These are phyloP conservation scores for Poeciliopsis gracilis DNA, from an alignment of 2,797 vertebrate genomes.

Conservation along the genomic window DNA sequence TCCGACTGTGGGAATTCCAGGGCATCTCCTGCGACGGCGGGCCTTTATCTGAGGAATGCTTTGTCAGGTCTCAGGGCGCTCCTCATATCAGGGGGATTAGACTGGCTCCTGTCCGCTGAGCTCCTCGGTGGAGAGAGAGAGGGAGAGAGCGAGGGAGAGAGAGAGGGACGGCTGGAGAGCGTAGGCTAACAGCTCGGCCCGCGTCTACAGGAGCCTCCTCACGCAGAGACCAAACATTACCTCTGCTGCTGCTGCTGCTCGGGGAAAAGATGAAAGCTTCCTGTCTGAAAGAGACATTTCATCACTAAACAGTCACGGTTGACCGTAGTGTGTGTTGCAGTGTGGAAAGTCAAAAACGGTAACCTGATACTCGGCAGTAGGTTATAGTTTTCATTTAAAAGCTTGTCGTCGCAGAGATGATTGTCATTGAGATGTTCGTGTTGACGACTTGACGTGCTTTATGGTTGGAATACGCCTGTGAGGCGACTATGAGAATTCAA, in stretches of 20 bases:
- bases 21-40: conserved; percentile 90
- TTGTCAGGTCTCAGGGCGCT: conserved; percentile 96
- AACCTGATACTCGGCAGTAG: neutral
- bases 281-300: conserved; percentile 38
- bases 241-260: neutral
- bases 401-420: neutral
- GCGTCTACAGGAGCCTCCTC: conserved; percentile 61
- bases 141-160: conserved; percentile 54
- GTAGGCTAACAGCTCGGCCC: conserved; percentile 90
- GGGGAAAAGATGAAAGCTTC: conserved; percentile 43
- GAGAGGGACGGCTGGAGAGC: conserved; percentile 86
- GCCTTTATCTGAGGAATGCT: conserved; percentile 99
- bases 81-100: conserved; percentile 99
- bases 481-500: neutral
- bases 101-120: conserved; percentile 83
- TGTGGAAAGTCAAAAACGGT: neutral
- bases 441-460: neutral
- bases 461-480: neutral
- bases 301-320: neutral
- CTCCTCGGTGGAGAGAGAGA: conserved; percentile 63
- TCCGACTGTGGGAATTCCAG: conserved; percentile 88
- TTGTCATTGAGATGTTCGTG: neutral
- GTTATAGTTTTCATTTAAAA: neutral
- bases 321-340: neutral
- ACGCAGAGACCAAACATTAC: conserved; percentile 69